These are phyloP conservation scores for Kryptopterus vitreolus DNA, from an alignment of 2,797 vertebrate genomes.

Conservation along the genomic window DNA sequence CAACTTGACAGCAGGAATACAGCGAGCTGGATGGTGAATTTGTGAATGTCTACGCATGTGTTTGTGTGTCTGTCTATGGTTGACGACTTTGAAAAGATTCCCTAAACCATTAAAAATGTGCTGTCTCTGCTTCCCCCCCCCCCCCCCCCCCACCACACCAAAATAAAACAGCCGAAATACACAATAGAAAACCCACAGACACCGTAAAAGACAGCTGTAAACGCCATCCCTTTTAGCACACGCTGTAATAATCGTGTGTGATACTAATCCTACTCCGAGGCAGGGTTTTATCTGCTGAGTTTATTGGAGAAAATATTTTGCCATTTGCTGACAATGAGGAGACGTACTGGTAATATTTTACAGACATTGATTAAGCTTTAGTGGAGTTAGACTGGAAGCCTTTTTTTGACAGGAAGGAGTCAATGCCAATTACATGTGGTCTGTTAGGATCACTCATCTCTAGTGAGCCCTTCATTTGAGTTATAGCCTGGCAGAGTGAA, in stretches of 20 bases:
- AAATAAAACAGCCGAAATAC: not conserved
- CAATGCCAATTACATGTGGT: not conserved
- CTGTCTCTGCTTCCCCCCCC: slow-evolving; percentile 13
- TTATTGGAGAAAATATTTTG: not conserved
- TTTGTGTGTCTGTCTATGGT: slow-evolving; percentile 3
- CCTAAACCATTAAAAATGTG: not conserved
- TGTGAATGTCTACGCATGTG: slow-evolving; percentile 9
- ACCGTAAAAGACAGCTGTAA: not conserved
- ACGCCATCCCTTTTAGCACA: not conserved
- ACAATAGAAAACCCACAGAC: not conserved
- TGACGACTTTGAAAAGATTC: slow-evolving; percentile 1
- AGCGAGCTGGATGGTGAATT: not conserved
- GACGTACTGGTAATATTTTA: not conserved
- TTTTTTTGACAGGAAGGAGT: not conserved
- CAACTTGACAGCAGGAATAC: slow-evolving; percentile 15
- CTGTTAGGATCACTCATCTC: slow-evolving; percentile 25
- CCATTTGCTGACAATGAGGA: not conserved
- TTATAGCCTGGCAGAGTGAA: slow-evolving; percentile 44
- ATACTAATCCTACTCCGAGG: not conserved
- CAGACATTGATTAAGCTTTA: not conserved
- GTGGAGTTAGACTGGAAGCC: not conserved
- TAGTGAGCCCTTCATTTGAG: slow-evolving; percentile 47
- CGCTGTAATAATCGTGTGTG: not conserved
- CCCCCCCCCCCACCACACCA: no score
- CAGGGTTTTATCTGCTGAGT: not conserved